phyloP scores from a whole-genome alignment of 2,888 invertebrate species.

The Craniophora ligustri region DNA sequence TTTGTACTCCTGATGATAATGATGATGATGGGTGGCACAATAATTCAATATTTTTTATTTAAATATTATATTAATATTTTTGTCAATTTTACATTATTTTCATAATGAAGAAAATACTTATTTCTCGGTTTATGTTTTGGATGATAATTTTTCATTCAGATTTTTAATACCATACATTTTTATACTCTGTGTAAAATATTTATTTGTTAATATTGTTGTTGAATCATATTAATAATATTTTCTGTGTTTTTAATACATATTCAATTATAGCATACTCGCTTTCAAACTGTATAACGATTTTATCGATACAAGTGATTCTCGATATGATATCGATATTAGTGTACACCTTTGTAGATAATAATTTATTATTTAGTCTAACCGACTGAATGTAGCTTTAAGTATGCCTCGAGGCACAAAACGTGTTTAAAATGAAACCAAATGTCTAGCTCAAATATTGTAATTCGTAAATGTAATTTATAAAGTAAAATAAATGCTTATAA shows the following conservation, averaged over 20 bases:
- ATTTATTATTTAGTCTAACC: conserved; percentile 53
- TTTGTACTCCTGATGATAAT: too few species aligned
- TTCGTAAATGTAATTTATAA: conserved; percentile 50
- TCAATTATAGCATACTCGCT: neutral
- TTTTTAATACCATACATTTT: conserved; percentile 1
- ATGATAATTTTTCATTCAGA: neutral
- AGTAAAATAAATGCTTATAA: conserved; percentile 69
- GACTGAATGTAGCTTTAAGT: conserved; percentile 71
- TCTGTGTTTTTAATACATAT: conserved; percentile 1
- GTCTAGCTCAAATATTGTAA: conserved; percentile 77
- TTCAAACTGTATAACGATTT: neutral
- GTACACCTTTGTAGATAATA: conserved; percentile 26
- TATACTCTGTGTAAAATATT: neutral
- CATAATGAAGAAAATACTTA: neutral
- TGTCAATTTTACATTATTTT: neutral
- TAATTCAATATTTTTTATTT: neutral
- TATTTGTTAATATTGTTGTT: neutral
- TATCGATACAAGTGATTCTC: neutral
- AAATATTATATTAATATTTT: neutral
- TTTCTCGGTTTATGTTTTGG: neutral
- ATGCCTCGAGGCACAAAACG: conserved; percentile 69
- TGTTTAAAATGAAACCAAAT: conserved; percentile 74
- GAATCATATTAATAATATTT: neutral
- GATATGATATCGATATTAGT: conserved; percentile 6
- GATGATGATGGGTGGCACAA: too few species aligned